phyloP scores from a whole-genome alignment of 2,113 vertebrate genomes.

The Pseudorasbora parva region DNA sequence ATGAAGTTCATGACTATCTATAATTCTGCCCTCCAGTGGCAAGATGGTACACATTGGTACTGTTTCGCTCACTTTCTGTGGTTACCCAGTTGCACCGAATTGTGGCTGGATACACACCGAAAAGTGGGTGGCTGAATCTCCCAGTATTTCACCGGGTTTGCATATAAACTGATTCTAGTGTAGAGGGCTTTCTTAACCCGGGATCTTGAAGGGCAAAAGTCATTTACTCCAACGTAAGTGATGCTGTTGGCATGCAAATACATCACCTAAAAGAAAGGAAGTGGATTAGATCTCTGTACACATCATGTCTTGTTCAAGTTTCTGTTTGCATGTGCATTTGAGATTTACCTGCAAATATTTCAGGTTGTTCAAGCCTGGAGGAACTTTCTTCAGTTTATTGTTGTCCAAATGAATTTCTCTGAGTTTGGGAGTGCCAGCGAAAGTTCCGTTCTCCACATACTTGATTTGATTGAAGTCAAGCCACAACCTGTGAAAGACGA shows the following conservation, averaged over 20 bases:
- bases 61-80: constrained; percentile 69
- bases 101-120: constrained; percentile 86
- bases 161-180: constrained; percentile 92
- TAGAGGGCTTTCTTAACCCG: constrained; percentile 87
- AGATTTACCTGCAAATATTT: constrained; percentile 90
- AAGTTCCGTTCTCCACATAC: constrained; percentile 91
- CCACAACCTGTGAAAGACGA: constrained; percentile 78
- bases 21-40: constrained; percentile 51
- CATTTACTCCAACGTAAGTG: constrained; percentile 87
- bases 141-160: constrained; percentile 94
- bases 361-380: constrained; percentile 84
- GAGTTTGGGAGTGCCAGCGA: constrained; percentile 84
- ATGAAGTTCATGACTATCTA: constrained; percentile 27
- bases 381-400: constrained; percentile 91
- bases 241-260: constrained; percentile 95
- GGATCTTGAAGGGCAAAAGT: constrained; percentile 85
- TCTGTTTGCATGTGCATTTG: background rate
- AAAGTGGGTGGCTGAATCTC: constrained; percentile 90
- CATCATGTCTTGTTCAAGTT: background rate
- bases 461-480: constrained; percentile 93
- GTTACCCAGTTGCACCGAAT: constrained; percentile 91
- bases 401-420: constrained; percentile 92
- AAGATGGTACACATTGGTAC: background rate
- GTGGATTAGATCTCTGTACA: background rate
- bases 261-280: constrained; percentile 80